These are phyloP conservation scores for Drosophila testacea DNA, from an alignment of 2,888 invertebrate genomes.

Conservation along the genomic window DNA sequence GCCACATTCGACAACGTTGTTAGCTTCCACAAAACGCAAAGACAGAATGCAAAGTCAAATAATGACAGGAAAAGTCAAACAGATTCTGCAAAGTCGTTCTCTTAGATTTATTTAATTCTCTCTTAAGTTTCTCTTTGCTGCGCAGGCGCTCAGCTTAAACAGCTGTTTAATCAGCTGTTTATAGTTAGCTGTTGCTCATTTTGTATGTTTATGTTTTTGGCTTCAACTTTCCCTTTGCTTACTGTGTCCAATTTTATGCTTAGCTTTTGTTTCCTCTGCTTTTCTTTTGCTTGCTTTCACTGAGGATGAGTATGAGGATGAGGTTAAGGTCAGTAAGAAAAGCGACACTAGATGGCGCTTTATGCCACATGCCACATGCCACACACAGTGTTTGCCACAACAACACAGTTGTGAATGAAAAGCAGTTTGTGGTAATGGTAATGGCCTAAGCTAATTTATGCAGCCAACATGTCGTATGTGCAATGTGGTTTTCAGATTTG, in stretches of 20 bases:
- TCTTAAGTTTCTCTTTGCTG: constrained; percentile 48
- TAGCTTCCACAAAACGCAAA: constrained; percentile 52
- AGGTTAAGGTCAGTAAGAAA: constrained; percentile 71
- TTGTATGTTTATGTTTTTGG: constrained; percentile 57
- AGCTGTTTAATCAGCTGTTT: constrained; percentile 59
- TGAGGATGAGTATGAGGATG: not conserved
- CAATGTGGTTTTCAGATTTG: constrained; percentile 26
- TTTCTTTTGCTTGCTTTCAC: not conserved
- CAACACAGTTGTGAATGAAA: constrained; percentile 36
- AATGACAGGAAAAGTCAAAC: constrained; percentile 27
- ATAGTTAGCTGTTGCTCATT: constrained; percentile 54
- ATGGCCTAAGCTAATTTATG: constrained; percentile 68
- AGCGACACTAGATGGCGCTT: constrained; percentile 70
- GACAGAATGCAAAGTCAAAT: constrained; percentile 30
- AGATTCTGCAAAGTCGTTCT: constrained; percentile 42
- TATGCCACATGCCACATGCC: not conserved
- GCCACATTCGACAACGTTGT: constrained; percentile 43
- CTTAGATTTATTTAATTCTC: constrained; percentile 34
- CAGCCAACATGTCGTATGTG: constrained; percentile 52
- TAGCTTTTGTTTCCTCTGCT: constrained; percentile 10
- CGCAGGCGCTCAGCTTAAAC: constrained; percentile 59
- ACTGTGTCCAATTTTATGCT: constrained; percentile 13
- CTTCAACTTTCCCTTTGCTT: constrained; percentile 23
- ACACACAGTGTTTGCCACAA: not conserved
- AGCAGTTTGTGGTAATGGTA: constrained; percentile 56